Evolutionary conservation across 1,140 invertebrate genomes (phyloP), one percentile per base, ranked within the genome.

Genomic region (Muscidifurax raptorellus): DNA sequence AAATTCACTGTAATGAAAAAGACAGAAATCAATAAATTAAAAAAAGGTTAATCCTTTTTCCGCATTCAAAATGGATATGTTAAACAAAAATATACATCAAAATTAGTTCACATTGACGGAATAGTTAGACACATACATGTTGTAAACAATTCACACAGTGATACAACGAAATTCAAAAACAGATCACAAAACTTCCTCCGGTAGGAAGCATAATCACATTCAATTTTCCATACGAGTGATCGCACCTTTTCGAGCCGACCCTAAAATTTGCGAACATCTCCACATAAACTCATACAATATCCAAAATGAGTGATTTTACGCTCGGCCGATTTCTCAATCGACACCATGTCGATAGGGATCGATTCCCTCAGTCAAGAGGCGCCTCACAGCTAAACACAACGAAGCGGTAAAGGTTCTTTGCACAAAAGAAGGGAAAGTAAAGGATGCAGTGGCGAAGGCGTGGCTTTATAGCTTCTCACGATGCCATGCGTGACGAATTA

Each of bases 401-500:
- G 25, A 15, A 47, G 75, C 40, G 40, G 25, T 28, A 52, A 77
- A 77, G 44, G 25, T 7, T 47, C 32, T 75, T 44, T 77, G 44
- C 40, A 28, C 40, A 15, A 77, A 67, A 30, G 64, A 10, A 25
- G 27, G 36, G 76, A 12, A 25, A 44, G 25, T 25, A 9, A 77
- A 28, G n/a, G 75, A 15, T 15, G 52, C 28, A 47, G 27, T 3
- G 27, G 22, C 71, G 30, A 67, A 66, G 78, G 78, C 72, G 44
- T 75, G 72, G 66, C 44, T 44, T 13, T 75, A 32, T 69, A 72
- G 82, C 90, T 92, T 92, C 91, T 90, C 90, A 92, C 87, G 90
- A 90, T 76, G 72, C 85, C 84, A 89, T 90, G 90, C 91, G 89
- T 92, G 89, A 92, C 91, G 86, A 91, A 92, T 92, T 89, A 87